phyloP scores from a whole-genome alignment of 2,888 invertebrate species.

The Epirrhoe tristata region DNA sequence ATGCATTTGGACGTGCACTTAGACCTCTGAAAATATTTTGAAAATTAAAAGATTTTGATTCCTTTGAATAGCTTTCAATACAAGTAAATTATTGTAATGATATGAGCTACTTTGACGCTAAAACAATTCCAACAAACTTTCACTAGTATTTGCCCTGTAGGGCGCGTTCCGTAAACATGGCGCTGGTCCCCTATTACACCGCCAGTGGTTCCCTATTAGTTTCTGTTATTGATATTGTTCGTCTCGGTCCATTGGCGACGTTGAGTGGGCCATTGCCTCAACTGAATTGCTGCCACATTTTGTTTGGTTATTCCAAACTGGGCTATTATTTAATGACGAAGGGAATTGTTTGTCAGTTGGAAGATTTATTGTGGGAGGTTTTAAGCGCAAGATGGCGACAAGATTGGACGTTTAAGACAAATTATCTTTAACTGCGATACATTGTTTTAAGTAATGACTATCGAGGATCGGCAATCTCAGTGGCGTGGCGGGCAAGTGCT shows the following conservation, averaged over 20 bases:
- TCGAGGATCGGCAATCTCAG: not conserved
- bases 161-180: constrained; percentile 28
- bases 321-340: constrained; percentile 39
- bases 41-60: not conserved
- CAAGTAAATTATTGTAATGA: not conserved
- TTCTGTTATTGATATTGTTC: constrained; percentile 44
- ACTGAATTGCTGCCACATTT: constrained; percentile 42
- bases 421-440: not conserved
- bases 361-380: constrained; percentile 35
- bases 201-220: constrained; percentile 27
- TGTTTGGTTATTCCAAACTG: constrained; percentile 41
- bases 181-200: not conserved
- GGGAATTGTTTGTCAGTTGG: constrained; percentile 29
- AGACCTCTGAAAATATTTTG: too few relatives aligned
- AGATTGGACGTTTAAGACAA: constrained; percentile 3
- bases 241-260: constrained; percentile 44
- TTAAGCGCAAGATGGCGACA: constrained; percentile 3
- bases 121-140: constrained; percentile 2
- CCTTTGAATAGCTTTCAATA: not conserved
- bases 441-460: not conserved
- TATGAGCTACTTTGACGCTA: not conserved
- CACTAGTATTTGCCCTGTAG: constrained; percentile 17
- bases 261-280: constrained; percentile 41
- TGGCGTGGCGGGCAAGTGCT: too few relatives aligned
- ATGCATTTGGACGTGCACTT: too few relatives aligned